A percentile compares a stretch with the other conserved stretches of the same genome.
Evolutionary conservation across 2,888 invertebrate species (phyloP).

Genomic region (Caradrina kadenii): DNA sequence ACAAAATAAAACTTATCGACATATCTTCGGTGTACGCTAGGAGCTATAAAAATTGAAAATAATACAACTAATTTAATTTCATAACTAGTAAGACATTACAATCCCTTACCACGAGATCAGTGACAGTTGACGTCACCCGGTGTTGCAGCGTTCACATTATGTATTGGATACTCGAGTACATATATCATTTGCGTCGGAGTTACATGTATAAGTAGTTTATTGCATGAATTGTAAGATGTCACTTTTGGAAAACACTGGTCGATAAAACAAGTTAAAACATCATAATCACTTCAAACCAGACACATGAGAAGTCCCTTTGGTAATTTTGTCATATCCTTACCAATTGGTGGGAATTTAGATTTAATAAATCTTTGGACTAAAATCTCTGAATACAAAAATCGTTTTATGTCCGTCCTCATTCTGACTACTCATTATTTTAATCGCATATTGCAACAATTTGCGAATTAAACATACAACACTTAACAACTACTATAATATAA

Average conservation of each 20-base stretch:
- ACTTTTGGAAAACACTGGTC: constrained; percentile 57
- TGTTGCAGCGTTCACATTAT: constrained; percentile 69
- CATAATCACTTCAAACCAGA: constrained; percentile 64
- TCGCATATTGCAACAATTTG: constrained; percentile 89
- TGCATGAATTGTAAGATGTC: constrained; percentile 55
- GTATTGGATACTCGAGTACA: constrained; percentile 52
- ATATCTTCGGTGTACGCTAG: constrained; percentile 91
- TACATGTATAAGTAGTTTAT: constrained; percentile 59
- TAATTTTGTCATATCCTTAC: constrained; percentile 80
- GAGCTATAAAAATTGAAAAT: constrained; percentile 91
- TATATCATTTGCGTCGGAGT: constrained; percentile 49
- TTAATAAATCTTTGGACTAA: constrained; percentile 87
- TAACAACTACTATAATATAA: constrained; percentile 89
- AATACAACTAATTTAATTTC: constrained; percentile 90
- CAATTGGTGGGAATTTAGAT: constrained; percentile 88
- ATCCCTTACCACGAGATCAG: constrained; percentile 91
- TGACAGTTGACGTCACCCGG: constrained; percentile 86
- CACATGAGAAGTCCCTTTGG: constrained; percentile 80
- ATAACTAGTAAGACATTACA: constrained; percentile 90
- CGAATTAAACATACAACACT: constrained; percentile 91
- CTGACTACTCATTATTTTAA: constrained; percentile 87
- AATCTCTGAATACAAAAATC: constrained; percentile 79
- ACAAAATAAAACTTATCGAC: constrained; percentile 91
- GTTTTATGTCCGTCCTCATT: constrained; percentile 85
- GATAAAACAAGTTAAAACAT: constrained; percentile 53